Conservation (phyloP, 64 coral and sea anemone genomes). For the Platygyra sinensis region DNA sequence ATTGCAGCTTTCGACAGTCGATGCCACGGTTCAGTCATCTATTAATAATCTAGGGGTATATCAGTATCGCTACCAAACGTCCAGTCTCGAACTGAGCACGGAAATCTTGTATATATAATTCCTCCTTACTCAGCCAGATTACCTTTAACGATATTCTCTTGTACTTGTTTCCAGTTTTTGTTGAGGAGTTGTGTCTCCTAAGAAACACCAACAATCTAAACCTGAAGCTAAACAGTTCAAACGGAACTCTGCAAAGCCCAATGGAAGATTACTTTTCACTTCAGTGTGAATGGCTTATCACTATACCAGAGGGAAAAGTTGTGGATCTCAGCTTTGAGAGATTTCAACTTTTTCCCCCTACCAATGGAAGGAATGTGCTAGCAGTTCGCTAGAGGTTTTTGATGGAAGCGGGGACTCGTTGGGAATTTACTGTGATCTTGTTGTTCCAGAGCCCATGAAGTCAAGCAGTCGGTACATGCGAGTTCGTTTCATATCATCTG, state of each 20-base stretch:
- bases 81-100: too few relatives aligned
- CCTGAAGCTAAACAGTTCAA: background rate
- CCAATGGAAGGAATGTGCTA: background rate
- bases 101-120: too few relatives aligned
- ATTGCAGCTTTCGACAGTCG: too few relatives aligned
- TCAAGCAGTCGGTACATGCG: background rate
- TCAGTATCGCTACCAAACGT: too few relatives aligned
- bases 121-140: too few relatives aligned
- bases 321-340: slow-evolving; percentile 1
- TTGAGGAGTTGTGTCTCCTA: background rate
- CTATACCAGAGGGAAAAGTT: background rate
- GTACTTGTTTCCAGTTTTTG: background rate
- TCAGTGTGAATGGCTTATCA: background rate
- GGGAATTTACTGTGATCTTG: background rate
- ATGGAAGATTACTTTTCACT: background rate
- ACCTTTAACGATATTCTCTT: too few relatives aligned
- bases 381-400: background rate
- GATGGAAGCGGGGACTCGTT: background rate
- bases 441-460: background rate
- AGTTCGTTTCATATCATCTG: background rate
- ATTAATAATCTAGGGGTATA: too few relatives aligned
- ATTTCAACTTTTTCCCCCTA: background rate
- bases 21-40: too few relatives aligned
- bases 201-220: background rate
- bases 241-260: background rate